Evolutionary conservation across 2,888 invertebrate species (phyloP), one percentile per base, ranked within the genome.

Genomic region (Conomelus anceps): DNA sequence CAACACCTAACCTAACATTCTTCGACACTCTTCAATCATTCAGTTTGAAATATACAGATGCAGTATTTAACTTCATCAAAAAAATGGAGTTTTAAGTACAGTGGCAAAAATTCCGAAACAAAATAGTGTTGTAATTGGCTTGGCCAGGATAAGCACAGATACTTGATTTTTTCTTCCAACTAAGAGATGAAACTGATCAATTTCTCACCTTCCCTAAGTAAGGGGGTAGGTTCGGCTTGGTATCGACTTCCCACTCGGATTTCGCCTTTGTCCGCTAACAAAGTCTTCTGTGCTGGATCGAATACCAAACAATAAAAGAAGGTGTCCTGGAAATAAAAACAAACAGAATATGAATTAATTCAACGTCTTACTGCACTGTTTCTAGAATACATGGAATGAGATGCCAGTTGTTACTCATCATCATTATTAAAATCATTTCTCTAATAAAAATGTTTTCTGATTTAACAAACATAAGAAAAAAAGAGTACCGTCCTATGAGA

Each of bases 301-400:
- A 99, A 99, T 92, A 99, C 99, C 94, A 99, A 95, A 94, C 99
- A 99, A 95, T 99, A 99, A 95, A 99, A 99, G 95, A 99, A 99
- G 94, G 98, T 97, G 94, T 99, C 99, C 96, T 98, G 95, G 92
- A 95, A 95, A 93, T 94, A 94, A 92, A 93, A 93, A 93, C 20
- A 22, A 85, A 85, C 23, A 85, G n/a, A 85, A 24, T 85, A 24
- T 23, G n/a, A 20, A 86, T n/a, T n/a, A n/a, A n/a, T n/a, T n/a
- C 13, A 86, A 22, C n/a, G 24, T 22, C 20, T 22, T 4, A 22
- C 17, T 0, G 17, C 24, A 22, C 20, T 41, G 63, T 17, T 17
- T 20, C 13, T 41, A 17, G 63, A 17, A 41, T 41, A 17, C 63
- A 41, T 41, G 63, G 13, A 13, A 41, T 41, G 63, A 41, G 20